Percentiles rank a stretch among this genome's conserved stretches.
Conservation (phyloP, 2,113 vertebrate species). For the Trogon surrucura region DNA sequence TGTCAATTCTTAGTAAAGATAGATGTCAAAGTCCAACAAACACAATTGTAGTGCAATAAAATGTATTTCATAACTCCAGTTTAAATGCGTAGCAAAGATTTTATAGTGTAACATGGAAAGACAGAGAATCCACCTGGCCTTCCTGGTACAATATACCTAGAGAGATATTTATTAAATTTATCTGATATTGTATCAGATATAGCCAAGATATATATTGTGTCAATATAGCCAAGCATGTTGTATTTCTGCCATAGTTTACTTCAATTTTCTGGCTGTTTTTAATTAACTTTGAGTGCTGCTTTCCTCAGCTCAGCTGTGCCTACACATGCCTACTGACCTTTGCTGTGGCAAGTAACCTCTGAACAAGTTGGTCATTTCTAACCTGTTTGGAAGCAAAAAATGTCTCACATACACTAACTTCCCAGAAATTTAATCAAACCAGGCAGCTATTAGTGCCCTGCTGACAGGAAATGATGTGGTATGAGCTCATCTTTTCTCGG, state of each 20-base stretch:
- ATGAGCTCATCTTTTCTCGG: background rate
- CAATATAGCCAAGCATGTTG: background rate
- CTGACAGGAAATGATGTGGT: background rate
- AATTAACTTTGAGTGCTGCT: background rate
- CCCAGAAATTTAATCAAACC: background rate
- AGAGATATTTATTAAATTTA: conserved; percentile 21
- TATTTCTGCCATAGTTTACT: conserved; percentile 13
- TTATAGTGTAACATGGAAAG: background rate
- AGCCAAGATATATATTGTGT: background rate
- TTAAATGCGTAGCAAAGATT: conserved; percentile 5
- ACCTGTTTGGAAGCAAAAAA: background rate
- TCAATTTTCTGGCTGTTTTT: background rate
- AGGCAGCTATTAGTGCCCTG: background rate
- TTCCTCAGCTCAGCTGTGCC: background rate
- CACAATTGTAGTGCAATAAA: conserved; percentile 11
- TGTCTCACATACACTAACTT: background rate
- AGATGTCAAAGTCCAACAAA: conserved; percentile 19
- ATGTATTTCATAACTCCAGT: conserved; percentile 1
- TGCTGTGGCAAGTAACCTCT: background rate
- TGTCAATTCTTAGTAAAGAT: background rate
- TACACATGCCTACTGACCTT: background rate
- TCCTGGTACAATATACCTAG: background rate
- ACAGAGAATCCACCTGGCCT: background rate
- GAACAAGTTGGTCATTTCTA: background rate
- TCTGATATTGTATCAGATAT: background rate